Evolutionary conservation across 92 coral and sea anemone species (phyloP), one percentile per base, ranked within the genome.

Genomic region (Heteractis magnifica): DNA sequence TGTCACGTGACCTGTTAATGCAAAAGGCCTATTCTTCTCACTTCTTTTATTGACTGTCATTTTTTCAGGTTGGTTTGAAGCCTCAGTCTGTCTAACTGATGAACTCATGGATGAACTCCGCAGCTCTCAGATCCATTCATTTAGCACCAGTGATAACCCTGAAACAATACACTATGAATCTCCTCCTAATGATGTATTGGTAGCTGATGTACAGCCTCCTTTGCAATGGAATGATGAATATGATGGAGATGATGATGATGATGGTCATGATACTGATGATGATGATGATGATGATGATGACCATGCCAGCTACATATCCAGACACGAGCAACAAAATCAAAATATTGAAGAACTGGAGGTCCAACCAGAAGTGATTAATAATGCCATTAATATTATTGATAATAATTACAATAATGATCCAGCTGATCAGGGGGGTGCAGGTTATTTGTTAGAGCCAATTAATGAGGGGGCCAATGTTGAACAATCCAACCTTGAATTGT

Each of bases 11-110:
- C 44, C 44, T 34, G 44, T 34, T 34, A 34, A 2, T 34, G 44
- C 44, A 2, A 34, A 34, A 34, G 44, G 44, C 44, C 44, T 34
- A 34, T 34, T 34, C 3, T 34, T 34, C 44, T 34, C n/a, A 20
- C 26, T 20, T 68, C 3, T 10, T 26, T 9, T 23, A 23, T 21
- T 26, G 10, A 59, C 52, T 68, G 12, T 34, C 44, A 1, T 34
- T 34, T 34, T 34, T 34, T 34, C 44, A 96, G 99, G 99, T 56
- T 96, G 99, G 99, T 90, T 96, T 89, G 94, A 92, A 77, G 94
- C 89, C 5, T 87, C 91, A 44, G 97, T 90, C 9, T 90, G 92
- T 48, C 87, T 96, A 12, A 92, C 94, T 0, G 93, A 91, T 26
- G 97, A 96, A 49, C 90, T 94, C 53, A 77, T 85, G 83, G 51